A percentile compares a stretch with the other conserved stretches of the same genome.
These are phyloP conservation scores for Mungos mungo DNA, from an alignment of 2,113 vertebrate genomes.

Conservation along the genomic window DNA sequence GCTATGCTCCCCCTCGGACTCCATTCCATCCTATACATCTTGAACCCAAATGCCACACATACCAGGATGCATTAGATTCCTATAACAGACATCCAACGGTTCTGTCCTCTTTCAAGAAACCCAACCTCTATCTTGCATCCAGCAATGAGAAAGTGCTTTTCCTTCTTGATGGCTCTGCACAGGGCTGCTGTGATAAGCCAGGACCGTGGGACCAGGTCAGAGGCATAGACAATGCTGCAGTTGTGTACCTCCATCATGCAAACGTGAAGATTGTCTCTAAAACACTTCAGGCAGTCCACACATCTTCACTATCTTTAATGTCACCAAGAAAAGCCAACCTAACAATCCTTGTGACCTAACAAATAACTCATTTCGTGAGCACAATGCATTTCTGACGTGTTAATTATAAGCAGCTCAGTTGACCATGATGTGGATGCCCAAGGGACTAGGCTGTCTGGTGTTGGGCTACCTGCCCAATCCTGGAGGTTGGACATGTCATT, in stretches of 20 bases:
- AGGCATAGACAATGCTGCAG: rapidly evolving
- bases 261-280: neutral
- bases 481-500: neutral
- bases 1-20: rapidly evolving
- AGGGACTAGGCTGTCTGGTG: neutral
- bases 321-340: no score
- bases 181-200: rapidly evolving
- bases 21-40: rapidly evolving
- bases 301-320: neutral
- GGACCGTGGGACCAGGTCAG: rapidly evolving
- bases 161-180: neutral
- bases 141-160: no score
- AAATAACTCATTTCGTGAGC: neutral
- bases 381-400: neutral
- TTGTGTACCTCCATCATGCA: rapidly evolving
- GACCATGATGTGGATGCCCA: rapidly evolving
- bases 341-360: rapidly evolving
- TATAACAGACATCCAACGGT: rapidly evolving
- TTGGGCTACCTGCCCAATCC: no score
- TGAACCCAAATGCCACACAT: neutral
- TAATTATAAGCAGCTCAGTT: neutral
- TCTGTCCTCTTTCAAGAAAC: neutral
- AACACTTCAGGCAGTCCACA: neutral
- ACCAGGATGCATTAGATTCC: rapidly evolving
- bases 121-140: rapidly evolving